These are phyloP conservation scores for Irena cyanogastra DNA, from an alignment of 2,113 vertebrate genomes.

Conservation along the genomic window DNA sequence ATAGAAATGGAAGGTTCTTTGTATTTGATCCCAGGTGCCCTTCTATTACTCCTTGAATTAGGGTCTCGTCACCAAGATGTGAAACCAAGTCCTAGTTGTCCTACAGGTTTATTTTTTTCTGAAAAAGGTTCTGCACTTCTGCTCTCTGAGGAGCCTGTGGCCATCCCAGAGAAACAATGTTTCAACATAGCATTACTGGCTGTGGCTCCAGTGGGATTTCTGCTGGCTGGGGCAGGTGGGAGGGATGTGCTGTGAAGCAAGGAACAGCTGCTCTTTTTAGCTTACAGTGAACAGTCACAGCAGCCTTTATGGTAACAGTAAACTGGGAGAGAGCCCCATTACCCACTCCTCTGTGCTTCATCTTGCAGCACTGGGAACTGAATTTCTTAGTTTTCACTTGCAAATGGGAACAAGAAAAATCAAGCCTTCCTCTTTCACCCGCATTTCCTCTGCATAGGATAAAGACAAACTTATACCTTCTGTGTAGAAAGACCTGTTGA, in stretches of 20 bases:
- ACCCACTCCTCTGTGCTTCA: not conserved
- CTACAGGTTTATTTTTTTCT: not conserved
- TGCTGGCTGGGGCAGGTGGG: not conserved
- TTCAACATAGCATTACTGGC: not conserved
- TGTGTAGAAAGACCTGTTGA: not conserved
- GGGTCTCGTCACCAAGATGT: not conserved
- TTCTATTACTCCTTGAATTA: not conserved
- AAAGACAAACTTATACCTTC: not conserved
- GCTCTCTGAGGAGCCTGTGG: not conserved
- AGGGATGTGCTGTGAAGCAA: not conserved
- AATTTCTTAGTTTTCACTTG: not conserved
- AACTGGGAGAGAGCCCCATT: not conserved
- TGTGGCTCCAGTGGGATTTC: not conserved
- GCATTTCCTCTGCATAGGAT: not conserved
- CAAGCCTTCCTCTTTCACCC: not conserved
- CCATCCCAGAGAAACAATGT: not conserved
- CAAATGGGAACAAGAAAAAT: not conserved
- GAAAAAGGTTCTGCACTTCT: not conserved
- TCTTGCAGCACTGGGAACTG: not conserved
- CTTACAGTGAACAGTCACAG: not conserved
- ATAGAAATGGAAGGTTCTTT: not conserved
- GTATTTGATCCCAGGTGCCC: not conserved
- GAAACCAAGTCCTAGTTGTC: not conserved
- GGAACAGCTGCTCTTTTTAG: not conserved
- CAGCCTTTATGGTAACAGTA: not conserved